A percentile compares a stretch with the other conserved stretches of the same genome.
Conservation (phyloP, 2,888 invertebrate genomes). For the Aelia acuminata region DNA sequence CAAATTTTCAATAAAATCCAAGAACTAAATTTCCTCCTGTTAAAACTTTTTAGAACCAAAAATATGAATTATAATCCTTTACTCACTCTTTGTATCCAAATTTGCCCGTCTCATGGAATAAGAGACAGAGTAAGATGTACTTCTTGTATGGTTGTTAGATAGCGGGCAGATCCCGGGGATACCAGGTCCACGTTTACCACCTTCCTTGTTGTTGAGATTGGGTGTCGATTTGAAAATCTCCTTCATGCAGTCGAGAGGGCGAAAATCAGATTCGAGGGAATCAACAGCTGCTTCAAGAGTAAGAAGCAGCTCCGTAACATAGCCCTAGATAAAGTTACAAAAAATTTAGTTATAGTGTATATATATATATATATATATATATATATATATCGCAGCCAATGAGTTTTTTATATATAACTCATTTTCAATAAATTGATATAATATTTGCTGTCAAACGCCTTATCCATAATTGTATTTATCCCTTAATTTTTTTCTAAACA, state of each 20-base stretch:
- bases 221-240: slow-evolving; percentile 98
- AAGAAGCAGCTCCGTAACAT: slow-evolving; percentile 95
- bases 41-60: neutral
- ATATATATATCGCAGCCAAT: too few species aligned
- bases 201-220: slow-evolving; percentile 90
- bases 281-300: slow-evolving; percentile 97
- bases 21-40: neutral
- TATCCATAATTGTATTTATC: too few species aligned
- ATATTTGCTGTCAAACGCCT: too few species aligned
- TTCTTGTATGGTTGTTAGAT: slow-evolving; percentile 71
- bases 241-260: slow-evolving; percentile 92
- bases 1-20: neutral
- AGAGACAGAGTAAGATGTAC: slow-evolving; percentile 93
- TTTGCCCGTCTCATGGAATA: slow-evolving; percentile 84
- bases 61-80: neutral
- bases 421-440: too few species aligned
- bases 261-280: slow-evolving; percentile 90
- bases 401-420: too few species aligned
- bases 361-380: too few species aligned
- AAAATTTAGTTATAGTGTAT: too few species aligned
- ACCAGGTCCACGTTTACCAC: slow-evolving; percentile 69
- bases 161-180: slow-evolving; percentile 68
- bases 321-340: slow-evolving; percentile 77
- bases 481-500: too few species aligned
- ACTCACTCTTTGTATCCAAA: slow-evolving; percentile 67